phyloP scores from a whole-genome alignment of 2,888 invertebrate species.

The Caenorhabditis plicata region DNA sequence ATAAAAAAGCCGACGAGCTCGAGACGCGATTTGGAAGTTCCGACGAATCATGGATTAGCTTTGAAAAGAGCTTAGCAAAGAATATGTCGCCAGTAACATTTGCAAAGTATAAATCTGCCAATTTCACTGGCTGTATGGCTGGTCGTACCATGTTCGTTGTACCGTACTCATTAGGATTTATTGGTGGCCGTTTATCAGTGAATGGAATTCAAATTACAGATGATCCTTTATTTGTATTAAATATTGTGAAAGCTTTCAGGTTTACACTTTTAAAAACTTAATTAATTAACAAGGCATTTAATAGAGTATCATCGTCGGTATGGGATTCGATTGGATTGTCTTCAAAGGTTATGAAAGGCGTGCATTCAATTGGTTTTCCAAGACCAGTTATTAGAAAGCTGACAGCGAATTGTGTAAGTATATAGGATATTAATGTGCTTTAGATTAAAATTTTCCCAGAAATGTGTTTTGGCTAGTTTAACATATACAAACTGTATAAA shows the following conservation, averaged over 20 bases:
- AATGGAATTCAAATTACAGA: conserved; percentile 93
- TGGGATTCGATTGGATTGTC: conserved; percentile 67
- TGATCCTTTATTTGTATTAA: conserved; percentile 78
- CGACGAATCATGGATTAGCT: conserved; percentile 7
- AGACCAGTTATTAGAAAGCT: conserved; percentile 68
- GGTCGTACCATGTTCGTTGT: conserved; percentile 92
- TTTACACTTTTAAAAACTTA: neutral
- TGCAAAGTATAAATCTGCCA: conserved; percentile 67
- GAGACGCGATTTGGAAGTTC: neutral
- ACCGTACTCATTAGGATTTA: conserved; percentile 96
- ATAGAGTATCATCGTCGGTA: conserved; percentile 74
- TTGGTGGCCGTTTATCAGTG: conserved; percentile 88
- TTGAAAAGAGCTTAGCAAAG: too few species aligned
- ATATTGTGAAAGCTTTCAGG: conserved; percentile 93
- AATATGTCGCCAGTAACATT: conserved; percentile 5
- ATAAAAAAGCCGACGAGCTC: too few species aligned
- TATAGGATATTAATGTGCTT: too few species aligned
- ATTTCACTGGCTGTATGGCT: conserved; percentile 76
- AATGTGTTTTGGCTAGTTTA: too few species aligned
- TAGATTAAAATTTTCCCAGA: too few species aligned
- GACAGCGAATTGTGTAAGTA: too few species aligned
- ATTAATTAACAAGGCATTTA: too few species aligned
- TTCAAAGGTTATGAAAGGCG: conserved; percentile 78
- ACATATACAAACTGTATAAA: too few species aligned
- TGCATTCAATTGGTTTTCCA: conserved; percentile 89